These are phyloP conservation scores for Thrips palmi DNA, from an alignment of 1,140 invertebrate genomes.

Conservation along the genomic window DNA sequence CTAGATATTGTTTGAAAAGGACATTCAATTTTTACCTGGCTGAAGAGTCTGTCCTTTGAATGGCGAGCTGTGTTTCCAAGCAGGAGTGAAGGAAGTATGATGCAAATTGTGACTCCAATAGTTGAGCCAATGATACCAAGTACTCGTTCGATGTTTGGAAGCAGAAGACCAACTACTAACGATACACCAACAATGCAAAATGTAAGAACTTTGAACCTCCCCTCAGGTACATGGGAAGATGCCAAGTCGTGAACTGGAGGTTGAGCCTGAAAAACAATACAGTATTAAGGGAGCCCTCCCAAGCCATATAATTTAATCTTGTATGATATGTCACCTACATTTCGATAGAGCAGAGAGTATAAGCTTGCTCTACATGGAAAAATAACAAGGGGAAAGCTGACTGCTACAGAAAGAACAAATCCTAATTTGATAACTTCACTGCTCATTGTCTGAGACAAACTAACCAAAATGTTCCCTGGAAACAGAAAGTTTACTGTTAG, in stretches of 20 bases:
- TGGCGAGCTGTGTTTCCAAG: constrained; percentile 26
- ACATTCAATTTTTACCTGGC: constrained; percentile 22
- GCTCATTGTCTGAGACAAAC: constrained; percentile 55
- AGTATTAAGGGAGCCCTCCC: constrained; percentile 4
- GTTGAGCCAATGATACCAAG: constrained; percentile 84
- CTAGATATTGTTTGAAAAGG: too few species aligned
- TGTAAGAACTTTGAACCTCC: constrained; percentile 61
- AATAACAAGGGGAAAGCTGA: constrained; percentile 91
- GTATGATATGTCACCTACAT: constrained; percentile 37
- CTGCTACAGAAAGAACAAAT: constrained; percentile 84
- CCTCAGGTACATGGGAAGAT: constrained; percentile 49
- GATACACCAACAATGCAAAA: constrained; percentile 54
- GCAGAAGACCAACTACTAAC: constrained; percentile 51
- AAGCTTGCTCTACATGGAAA: constrained; percentile 89
- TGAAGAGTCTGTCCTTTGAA: constrained; percentile 24
- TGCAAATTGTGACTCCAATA: constrained; percentile 83
- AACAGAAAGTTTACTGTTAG: constrained; percentile 14
- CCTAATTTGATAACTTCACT: constrained; percentile 82
- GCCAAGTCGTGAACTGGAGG: constrained; percentile 26
- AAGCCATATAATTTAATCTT: not conserved
- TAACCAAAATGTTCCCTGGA: constrained; percentile 78
- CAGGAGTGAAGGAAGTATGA: constrained; percentile 79
- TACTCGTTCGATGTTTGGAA: constrained; percentile 83
- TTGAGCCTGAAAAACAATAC: constrained; percentile 17
- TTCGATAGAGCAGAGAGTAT: constrained; percentile 74